These are phyloP conservation scores for Sebastes hubbsi DNA, from an alignment of 2,797 vertebrate species.

Conservation along the genomic window DNA sequence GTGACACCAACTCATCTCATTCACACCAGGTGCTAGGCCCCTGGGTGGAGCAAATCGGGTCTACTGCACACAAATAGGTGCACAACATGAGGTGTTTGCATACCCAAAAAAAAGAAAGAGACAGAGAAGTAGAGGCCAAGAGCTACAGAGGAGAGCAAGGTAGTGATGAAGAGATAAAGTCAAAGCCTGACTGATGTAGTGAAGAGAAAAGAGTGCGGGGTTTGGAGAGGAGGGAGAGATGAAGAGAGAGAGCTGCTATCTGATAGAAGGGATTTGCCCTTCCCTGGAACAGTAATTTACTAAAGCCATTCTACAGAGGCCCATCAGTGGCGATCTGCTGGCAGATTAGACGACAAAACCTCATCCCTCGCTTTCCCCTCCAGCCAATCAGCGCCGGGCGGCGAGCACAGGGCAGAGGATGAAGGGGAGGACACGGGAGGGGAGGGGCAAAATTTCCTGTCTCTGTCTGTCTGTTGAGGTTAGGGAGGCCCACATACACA, in stretches of 20 bases:
- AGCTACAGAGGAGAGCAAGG: conserved; percentile 21
- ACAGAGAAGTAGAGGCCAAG: conserved; percentile 9
- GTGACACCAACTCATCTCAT: conserved; percentile 35
- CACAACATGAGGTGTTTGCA: conserved; percentile 18
- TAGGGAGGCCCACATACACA: conserved; percentile 40
- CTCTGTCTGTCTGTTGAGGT: conserved; percentile 42
- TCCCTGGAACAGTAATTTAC: conserved; percentile 82
- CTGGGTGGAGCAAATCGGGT: conserved; percentile 5
- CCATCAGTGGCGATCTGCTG: conserved; percentile 81
- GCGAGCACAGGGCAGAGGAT: conserved; percentile 55
- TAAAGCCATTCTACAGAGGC: conserved; percentile 81
- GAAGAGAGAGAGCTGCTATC: conserved; percentile 67
- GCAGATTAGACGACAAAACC: conserved; percentile 80
- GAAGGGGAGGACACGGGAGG: conserved; percentile 55
- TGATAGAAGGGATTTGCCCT: conserved; percentile 81
- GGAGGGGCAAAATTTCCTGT: conserved; percentile 53
- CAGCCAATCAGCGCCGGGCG: conserved; percentile 71
- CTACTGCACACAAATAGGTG: conserved; percentile 1
- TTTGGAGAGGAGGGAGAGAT: conserved; percentile 61
- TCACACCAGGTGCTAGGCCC: conserved; percentile 33
- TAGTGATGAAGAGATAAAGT: conserved; percentile 65
- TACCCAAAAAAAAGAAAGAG: conserved; percentile 1
- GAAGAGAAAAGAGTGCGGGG: conserved; percentile 57
- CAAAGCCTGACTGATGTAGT: conserved; percentile 58
- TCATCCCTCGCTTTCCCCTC: conserved; percentile 68